A percentile compares a stretch with the other conserved stretches of the same genome.
Evolutionary conservation across 2,113 vertebrate species (phyloP).

Genomic region (Sciurus niger): DNA sequence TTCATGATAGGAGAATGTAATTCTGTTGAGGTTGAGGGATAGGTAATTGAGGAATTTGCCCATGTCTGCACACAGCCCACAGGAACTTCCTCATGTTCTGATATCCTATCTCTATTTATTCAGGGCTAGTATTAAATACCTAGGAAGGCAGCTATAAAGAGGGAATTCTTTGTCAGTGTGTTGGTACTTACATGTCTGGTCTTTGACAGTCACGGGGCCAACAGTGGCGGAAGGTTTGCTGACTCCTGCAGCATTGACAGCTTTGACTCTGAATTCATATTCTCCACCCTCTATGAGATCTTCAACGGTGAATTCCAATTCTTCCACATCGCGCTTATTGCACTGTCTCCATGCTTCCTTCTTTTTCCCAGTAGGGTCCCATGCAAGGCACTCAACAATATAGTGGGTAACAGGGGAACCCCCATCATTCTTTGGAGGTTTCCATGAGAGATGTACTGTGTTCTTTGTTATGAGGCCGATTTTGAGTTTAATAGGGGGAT

Average conservation of each 20-base stretch:
- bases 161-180: background rate
- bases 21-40: background rate
- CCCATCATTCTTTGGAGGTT: constrained; percentile 97
- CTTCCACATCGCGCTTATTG: constrained; percentile 96
- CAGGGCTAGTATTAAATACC: background rate
- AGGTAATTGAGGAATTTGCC: background rate
- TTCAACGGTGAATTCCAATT: constrained; percentile 95
- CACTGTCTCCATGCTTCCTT: constrained; percentile 97
- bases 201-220: constrained; percentile 95
- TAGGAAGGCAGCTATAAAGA: background rate
- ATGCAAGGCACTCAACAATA: constrained; percentile 96
- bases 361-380: constrained; percentile 94
- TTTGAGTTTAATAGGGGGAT: constrained; percentile 97
- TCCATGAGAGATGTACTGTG: constrained; percentile 95
- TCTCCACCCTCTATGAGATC: constrained; percentile 96
- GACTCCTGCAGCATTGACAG: constrained; percentile 95
- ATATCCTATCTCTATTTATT: background rate
- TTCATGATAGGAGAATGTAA: constrained; percentile 29
- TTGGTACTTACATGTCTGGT: constrained; percentile 95
- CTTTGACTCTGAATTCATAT: constrained; percentile 98
- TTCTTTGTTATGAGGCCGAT: constrained; percentile 94
- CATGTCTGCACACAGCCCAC: background rate
- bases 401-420: constrained; percentile 99
- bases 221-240: constrained; percentile 96
- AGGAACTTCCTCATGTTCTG: background rate